Percentiles rank a stretch among this genome's conserved stretches.
Evolutionary conservation across 2,797 vertebrate species (phyloP).

Genomic region (Acanthopagrus latus): DNA sequence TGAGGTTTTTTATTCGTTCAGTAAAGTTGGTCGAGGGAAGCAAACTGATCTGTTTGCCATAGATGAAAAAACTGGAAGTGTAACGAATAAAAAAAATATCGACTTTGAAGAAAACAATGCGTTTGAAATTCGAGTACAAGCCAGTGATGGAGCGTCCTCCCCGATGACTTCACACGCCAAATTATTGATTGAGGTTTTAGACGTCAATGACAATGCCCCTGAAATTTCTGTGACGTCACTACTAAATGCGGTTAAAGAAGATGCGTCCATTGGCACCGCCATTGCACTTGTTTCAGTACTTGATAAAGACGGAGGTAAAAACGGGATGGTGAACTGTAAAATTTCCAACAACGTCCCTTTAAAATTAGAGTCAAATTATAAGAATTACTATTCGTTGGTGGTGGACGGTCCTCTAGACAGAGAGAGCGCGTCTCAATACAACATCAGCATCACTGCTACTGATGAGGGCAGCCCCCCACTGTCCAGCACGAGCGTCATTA

Average conservation of each 20-base stretch:
- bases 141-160: slow-evolving; percentile 63
- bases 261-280: slow-evolving; percentile 59
- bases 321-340: slow-evolving; percentile 50
- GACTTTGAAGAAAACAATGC: slow-evolving; percentile 61
- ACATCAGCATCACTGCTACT: slow-evolving; percentile 59
- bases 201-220: slow-evolving; percentile 78
- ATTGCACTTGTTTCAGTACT: slow-evolving; percentile 73
- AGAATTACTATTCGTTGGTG: slow-evolving; percentile 76
- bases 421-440: slow-evolving; percentile 56
- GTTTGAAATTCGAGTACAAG: slow-evolving; percentile 73
- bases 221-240: slow-evolving; percentile 74
- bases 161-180: slow-evolving; percentile 77
- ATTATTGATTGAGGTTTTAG: slow-evolving; percentile 67
- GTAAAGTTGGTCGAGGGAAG: slow-evolving; percentile 33
- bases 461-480: slow-evolving; percentile 63
- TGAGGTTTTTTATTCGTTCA: slow-evolving; percentile 74
- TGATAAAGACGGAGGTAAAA: slow-evolving; percentile 59
- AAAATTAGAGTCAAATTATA: slow-evolving; percentile 74
- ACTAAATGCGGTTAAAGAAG: slow-evolving; percentile 56
- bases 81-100: slow-evolving; percentile 66
- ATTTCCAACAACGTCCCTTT: slow-evolving; percentile 30
- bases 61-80: slow-evolving; percentile 82
- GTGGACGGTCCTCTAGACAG: slow-evolving; percentile 66
- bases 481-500: slow-evolving; percentile 45
- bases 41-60: slow-evolving; percentile 74